Conservation (phyloP, 2,888 invertebrate species). For the Maniola hyperantus region DNA sequence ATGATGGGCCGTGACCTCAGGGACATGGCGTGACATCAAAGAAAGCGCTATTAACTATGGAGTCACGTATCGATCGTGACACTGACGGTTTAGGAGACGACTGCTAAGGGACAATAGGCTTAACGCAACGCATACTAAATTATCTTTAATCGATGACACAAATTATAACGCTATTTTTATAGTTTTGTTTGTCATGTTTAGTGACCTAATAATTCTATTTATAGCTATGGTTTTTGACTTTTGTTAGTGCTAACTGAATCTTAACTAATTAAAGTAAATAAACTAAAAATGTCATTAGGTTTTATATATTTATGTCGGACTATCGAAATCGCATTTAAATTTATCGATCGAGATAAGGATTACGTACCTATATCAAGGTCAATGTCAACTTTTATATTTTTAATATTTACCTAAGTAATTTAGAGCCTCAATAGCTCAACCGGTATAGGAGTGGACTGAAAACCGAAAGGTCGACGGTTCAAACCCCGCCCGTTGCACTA, state of each 20-base stretch:
- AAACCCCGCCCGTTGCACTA: no score
- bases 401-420: no score
- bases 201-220: slow-evolving; percentile 20
- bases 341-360: no score
- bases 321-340: no score
- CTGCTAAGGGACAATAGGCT: slow-evolving; percentile 14
- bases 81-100: slow-evolving; percentile 5
- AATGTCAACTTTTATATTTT: no score
- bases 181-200: slow-evolving; percentile 9
- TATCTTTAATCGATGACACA: slow-evolving; percentile 7
- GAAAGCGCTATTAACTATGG: slow-evolving; percentile 10
- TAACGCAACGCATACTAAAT: slow-evolving; percentile 12
- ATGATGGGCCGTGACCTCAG: not conserved
- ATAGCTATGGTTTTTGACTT: slow-evolving; percentile 1
- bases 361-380: no score
- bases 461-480: no score
- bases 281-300: no score
- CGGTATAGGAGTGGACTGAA: no score
- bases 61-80: slow-evolving; percentile 14
- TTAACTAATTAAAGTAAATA: not conserved
- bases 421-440: no score
- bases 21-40: slow-evolving; percentile 12
- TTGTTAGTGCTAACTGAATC: not conserved
- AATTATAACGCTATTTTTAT: not conserved
- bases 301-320: no score